These are phyloP conservation scores for Otolemur garnettii DNA, from an alignment of 2,113 vertebrate species.

Conservation along the genomic window DNA sequence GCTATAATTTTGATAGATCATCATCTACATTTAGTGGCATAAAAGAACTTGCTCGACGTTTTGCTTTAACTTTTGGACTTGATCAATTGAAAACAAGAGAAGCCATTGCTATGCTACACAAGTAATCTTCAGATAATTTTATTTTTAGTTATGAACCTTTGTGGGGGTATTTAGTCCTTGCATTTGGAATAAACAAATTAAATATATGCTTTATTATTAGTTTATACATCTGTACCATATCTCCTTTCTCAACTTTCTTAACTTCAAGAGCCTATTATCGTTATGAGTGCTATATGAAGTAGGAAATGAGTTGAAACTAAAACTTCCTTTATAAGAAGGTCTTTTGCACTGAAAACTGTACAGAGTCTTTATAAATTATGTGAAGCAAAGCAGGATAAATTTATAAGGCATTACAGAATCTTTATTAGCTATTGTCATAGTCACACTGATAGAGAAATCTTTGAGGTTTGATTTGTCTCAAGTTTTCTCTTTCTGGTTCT, in stretches of 20 bases:
- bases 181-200: constrained; percentile 48
- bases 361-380: constrained; percentile 37
- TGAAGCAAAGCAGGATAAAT: constrained; percentile 23
- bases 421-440: constrained; percentile 26
- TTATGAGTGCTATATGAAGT: not conserved
- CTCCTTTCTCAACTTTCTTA: constrained; percentile 18
- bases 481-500: constrained; percentile 45
- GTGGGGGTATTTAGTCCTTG: not conserved
- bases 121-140: constrained; percentile 90
- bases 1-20: constrained; percentile 97
- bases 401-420: constrained; percentile 28
- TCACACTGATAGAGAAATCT: not conserved
- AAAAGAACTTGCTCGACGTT: constrained; percentile 98
- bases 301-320: constrained; percentile 46
- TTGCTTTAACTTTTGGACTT: constrained; percentile 98
- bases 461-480: constrained; percentile 51
- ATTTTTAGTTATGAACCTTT: constrained; percentile 31
- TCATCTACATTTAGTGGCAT: constrained; percentile 97
- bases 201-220: constrained; percentile 22
- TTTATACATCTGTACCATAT: constrained; percentile 29
- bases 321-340: not conserved
- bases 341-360: not conserved
- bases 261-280: constrained; percentile 17
- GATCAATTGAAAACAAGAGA: constrained; percentile 99
- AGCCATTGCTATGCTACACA: constrained; percentile 99